Evolutionary conservation across 2,113 vertebrate genomes (phyloP).

Genomic region (Athene noctua): DNA sequence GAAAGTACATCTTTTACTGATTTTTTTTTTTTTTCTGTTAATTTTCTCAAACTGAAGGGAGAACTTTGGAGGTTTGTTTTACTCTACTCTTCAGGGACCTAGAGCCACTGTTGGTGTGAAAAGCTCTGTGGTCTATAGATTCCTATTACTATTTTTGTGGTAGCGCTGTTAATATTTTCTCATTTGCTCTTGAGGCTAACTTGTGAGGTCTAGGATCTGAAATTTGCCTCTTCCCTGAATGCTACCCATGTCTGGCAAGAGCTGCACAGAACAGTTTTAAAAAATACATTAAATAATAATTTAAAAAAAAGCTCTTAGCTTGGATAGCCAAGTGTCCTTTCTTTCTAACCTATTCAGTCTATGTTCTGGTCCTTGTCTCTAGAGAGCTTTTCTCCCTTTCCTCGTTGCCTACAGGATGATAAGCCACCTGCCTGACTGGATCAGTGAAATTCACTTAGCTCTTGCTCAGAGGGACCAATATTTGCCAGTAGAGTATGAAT

Average conservation of each 20-base stretch:
- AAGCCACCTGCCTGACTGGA: not conserved
- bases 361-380: not conserved
- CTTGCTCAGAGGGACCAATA: slow-evolving; percentile 23
- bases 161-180: not conserved
- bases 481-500: slow-evolving; percentile 2
- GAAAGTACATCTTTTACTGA: not conserved
- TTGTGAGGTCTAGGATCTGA: not conserved
- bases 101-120: not conserved
- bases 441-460: slow-evolving; percentile 8
- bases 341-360: not conserved
- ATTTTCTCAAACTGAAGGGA: not conserved
- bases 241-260: not conserved
- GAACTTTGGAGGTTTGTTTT: not conserved
- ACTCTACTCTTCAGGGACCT: not conserved
- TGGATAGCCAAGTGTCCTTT: not conserved
- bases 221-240: not conserved
- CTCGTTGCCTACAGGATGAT: not conserved
- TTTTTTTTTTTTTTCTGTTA: too few relatives aligned
- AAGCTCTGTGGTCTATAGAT: not conserved
- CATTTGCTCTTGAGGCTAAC: not conserved
- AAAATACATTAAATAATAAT: not conserved
- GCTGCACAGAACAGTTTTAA: not conserved
- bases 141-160: not conserved
- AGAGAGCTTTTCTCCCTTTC: not conserved
- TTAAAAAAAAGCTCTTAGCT: not conserved